Percentiles rank a stretch among this genome's conserved stretches.
Evolutionary conservation across 2,797 vertebrate genomes (phyloP).

Genomic region (Todus mexicanus): DNA sequence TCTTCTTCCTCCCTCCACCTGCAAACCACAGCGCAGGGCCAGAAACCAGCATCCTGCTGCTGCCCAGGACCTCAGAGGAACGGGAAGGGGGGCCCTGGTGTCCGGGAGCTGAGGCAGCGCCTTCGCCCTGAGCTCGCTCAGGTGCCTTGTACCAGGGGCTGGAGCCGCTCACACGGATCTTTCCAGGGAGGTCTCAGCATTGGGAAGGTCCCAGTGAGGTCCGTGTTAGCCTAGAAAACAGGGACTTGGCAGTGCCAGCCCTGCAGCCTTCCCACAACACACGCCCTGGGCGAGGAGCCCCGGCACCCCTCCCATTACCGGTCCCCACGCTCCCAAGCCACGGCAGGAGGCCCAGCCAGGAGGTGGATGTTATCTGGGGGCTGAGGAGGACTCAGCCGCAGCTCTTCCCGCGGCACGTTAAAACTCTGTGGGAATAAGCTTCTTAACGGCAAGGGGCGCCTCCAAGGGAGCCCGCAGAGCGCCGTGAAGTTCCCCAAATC

Average conservation of each 20-base stretch:
- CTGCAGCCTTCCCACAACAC: neutral
- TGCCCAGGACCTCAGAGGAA: neutral
- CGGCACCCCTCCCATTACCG: neutral
- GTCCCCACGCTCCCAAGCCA: fast-evolving
- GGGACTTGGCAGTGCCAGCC: neutral
- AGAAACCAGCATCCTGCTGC: neutral
- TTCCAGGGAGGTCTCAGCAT: neutral
- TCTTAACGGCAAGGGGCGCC: neutral
- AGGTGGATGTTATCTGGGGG: neutral
- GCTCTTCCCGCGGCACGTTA: neutral
- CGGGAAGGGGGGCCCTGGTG: neutral
- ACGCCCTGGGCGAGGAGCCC: neutral
- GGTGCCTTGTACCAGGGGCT: neutral
- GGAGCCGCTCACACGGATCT: neutral
- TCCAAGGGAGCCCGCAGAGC: neutral
- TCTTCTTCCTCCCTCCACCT: neutral
- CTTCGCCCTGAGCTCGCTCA: neutral
- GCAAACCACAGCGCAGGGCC: neutral
- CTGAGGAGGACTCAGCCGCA: neutral
- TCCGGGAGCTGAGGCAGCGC: neutral
- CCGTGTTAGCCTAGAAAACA: neutral
- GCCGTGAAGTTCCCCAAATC: neutral
- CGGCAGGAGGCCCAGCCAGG: fast-evolving
- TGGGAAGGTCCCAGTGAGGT: neutral
- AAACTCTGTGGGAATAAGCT: neutral